Percentiles rank a stretch among this genome's conserved stretches.
phyloP scores from a whole-genome alignment of 2,888 invertebrate species.

The Heteropelma amictum region DNA sequence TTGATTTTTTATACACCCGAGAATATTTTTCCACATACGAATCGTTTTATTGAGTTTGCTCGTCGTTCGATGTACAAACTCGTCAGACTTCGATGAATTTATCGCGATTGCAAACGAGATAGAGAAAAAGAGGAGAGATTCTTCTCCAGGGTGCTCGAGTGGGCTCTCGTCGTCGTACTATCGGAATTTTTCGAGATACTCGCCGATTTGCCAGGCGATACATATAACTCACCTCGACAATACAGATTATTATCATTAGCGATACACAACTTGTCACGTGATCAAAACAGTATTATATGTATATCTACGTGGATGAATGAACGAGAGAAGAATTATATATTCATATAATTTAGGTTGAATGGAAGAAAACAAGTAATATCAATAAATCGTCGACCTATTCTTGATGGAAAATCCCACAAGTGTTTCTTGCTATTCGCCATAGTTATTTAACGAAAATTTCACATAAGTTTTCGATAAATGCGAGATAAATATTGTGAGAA shows the following conservation, averaged over 20 bases:
- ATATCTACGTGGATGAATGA: conserved; percentile 30
- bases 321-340: not conserved
- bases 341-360: no score
- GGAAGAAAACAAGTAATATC: no score
- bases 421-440: no score
- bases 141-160: not conserved
- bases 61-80: conserved; percentile 19
- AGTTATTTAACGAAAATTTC: no score
- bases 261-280: conserved; percentile 41
- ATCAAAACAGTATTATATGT: conserved; percentile 49
- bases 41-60: not conserved
- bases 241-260: conserved; percentile 40
- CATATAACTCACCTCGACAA: conserved; percentile 13
- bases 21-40: not conserved
- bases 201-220: conserved; percentile 20
- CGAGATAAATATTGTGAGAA: no score
- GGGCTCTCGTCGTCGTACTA: conserved; percentile 37
- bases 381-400: no score
- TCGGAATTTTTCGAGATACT: conserved; percentile 34
- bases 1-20: not conserved
- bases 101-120: conserved; percentile 36
- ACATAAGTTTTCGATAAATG: no score
- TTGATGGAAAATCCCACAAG: no score
- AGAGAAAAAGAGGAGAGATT: not conserved
- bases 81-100: conserved; percentile 28